phyloP scores from a whole-genome alignment of 2,113 vertebrate genomes.

The Crocuta crocuta region DNA sequence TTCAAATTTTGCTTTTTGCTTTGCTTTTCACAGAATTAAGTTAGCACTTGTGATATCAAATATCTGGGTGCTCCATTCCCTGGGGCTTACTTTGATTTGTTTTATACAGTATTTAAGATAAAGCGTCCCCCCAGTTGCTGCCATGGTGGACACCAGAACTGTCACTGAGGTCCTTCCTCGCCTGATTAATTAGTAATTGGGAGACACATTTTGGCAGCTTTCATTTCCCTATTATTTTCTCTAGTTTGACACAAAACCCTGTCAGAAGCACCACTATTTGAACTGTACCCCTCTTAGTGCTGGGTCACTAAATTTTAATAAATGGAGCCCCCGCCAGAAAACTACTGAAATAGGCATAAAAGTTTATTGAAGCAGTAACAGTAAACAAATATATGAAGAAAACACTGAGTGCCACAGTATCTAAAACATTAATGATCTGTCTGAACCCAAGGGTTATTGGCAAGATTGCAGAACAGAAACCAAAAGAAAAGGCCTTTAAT shows the following conservation, averaged over 20 bases:
- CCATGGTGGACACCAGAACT: slow-evolving; percentile 70
- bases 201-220: slow-evolving; percentile 88
- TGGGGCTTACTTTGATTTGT: slow-evolving; percentile 74
- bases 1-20: slow-evolving; percentile 52
- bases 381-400: slow-evolving; percentile 80
- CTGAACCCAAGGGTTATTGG: slow-evolving; percentile 60
- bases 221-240: slow-evolving; percentile 87
- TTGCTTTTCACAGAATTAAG: slow-evolving; percentile 8
- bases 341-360: slow-evolving; percentile 80
- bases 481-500: slow-evolving; percentile 73
- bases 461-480: slow-evolving; percentile 60
- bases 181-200: slow-evolving; percentile 89
- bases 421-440: slow-evolving; percentile 71
- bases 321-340: slow-evolving; percentile 76
- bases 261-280: slow-evolving; percentile 84
- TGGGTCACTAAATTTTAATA: slow-evolving; percentile 89
- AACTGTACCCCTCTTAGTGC: slow-evolving; percentile 87
- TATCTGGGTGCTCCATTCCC: slow-evolving; percentile 68
- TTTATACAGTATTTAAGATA: slow-evolving; percentile 83
- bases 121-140: slow-evolving; percentile 76
- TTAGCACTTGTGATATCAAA: slow-evolving; percentile 50
- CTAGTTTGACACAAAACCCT: slow-evolving; percentile 84
- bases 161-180: slow-evolving; percentile 82
- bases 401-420: slow-evolving; percentile 63
- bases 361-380: slow-evolving; percentile 81